Evolutionary conservation across 2,888 invertebrate genomes (phyloP).

Genomic region (Perdita meconis): DNA sequence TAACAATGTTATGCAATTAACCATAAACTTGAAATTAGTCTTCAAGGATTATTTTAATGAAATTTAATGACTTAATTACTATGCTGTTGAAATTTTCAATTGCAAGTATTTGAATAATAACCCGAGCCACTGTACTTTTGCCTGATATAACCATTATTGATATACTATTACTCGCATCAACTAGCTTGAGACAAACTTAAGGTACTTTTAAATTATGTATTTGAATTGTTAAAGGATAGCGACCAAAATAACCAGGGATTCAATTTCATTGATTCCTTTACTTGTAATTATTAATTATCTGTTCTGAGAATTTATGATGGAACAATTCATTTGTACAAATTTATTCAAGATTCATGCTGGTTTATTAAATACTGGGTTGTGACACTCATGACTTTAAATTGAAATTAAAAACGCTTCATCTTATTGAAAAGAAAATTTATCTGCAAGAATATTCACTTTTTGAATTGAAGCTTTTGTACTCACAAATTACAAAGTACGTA

Average conservation of each 20-base stretch:
- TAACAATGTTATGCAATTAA: background rate
- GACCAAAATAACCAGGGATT: background rate
- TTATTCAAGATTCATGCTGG: background rate
- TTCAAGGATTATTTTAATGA: background rate
- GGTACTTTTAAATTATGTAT: conserved; percentile 5
- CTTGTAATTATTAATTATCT: background rate
- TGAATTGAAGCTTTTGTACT: no score
- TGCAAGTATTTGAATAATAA: conserved; percentile 2
- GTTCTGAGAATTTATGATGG: conserved; percentile 5
- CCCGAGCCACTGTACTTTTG: background rate
- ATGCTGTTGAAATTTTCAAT: background rate
- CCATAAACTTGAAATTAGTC: background rate
- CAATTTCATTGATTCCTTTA: conserved; percentile 3
- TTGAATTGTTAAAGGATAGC: conserved; percentile 18
- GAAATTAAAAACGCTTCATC: background rate
- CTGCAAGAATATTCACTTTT: no score
- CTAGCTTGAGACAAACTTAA: background rate
- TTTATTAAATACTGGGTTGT: conserved; percentile 9
- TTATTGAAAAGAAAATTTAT: background rate
- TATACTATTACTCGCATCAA: background rate
- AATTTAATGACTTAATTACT: background rate
- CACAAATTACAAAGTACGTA: no score
- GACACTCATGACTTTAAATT: background rate
- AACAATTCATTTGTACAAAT: background rate
- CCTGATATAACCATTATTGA: background rate